Evolutionary conservation across 1,140 invertebrate species (phyloP).

Genomic region (Eumaeus atala): DNA sequence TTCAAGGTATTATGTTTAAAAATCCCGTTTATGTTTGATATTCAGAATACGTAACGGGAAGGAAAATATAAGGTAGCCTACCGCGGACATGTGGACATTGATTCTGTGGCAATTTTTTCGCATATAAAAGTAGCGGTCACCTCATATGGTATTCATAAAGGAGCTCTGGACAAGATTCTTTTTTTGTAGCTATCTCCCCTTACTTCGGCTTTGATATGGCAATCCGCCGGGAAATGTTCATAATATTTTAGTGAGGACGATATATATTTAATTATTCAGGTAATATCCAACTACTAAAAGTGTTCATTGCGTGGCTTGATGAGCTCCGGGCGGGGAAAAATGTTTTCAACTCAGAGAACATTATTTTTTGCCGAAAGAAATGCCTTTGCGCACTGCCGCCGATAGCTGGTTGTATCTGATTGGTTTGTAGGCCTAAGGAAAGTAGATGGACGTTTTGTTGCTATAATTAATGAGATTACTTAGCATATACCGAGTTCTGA

Average conservation of each 20-base stretch:
- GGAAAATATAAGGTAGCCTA: constrained; percentile 66
- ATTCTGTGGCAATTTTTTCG: constrained; percentile 56
- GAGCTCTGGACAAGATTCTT: constrained; percentile 33
- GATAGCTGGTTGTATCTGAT: no score
- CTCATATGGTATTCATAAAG: constrained; percentile 60
- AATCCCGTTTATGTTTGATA: constrained; percentile 44
- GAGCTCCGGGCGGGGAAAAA: no score
- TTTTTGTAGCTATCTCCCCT: constrained; percentile 27
- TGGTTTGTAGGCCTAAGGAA: no score
- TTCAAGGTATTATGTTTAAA: constrained; percentile 6
- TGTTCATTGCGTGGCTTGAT: no score
- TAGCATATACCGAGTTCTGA: no score
- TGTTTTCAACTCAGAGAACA: no score
- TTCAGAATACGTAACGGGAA: constrained; percentile 43
- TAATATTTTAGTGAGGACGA: constrained; percentile 2
- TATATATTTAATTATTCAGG: background rate
- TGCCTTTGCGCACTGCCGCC: no score
- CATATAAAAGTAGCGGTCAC: constrained; percentile 50
- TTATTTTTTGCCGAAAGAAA: no score
- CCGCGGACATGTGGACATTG: constrained; percentile 57
- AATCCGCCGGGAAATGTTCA: background rate
- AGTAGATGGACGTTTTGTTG: no score
- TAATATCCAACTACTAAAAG: no score
- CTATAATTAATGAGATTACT: no score
- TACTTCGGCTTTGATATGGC: constrained; percentile 4